Conservation (phyloP, 2,797 vertebrate species). For the Phoebastria nigripes region DNA sequence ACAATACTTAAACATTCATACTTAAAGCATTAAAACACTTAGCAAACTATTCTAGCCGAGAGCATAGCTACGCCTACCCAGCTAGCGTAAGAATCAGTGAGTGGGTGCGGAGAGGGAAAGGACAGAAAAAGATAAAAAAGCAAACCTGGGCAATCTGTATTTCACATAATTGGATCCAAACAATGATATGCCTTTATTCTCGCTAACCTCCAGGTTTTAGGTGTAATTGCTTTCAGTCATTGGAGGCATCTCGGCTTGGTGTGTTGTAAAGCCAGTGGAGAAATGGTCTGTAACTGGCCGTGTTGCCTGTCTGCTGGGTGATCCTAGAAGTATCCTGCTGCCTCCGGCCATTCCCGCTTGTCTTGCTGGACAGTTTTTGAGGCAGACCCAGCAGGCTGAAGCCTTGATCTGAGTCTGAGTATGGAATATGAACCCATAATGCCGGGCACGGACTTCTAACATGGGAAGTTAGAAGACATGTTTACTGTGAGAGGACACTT, state of each 20-base stretch:
- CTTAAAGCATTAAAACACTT: not conserved
- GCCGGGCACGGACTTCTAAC: not conserved
- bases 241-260: not conserved
- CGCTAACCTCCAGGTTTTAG: not conserved
- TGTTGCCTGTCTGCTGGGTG: not conserved
- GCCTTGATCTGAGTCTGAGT: not conserved
- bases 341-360: not conserved
- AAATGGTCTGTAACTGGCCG: not conserved
- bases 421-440: not conserved
- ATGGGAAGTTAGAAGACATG: not conserved
- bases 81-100: not conserved
- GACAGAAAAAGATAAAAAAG: not conserved
- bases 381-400: not conserved
- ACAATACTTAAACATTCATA: not conserved
- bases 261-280: not conserved
- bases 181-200: not conserved
- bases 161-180: not conserved
- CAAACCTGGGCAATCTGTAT: not conserved
- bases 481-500: not conserved
- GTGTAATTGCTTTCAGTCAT: not conserved
- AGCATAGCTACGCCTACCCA: not conserved
- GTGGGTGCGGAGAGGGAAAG: not conserved
- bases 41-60: not conserved
- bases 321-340: not conserved
- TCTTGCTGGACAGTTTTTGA: not conserved